phyloP scores from a whole-genome alignment of 2,888 invertebrate genomes.

The Ectobius pallidus region DNA sequence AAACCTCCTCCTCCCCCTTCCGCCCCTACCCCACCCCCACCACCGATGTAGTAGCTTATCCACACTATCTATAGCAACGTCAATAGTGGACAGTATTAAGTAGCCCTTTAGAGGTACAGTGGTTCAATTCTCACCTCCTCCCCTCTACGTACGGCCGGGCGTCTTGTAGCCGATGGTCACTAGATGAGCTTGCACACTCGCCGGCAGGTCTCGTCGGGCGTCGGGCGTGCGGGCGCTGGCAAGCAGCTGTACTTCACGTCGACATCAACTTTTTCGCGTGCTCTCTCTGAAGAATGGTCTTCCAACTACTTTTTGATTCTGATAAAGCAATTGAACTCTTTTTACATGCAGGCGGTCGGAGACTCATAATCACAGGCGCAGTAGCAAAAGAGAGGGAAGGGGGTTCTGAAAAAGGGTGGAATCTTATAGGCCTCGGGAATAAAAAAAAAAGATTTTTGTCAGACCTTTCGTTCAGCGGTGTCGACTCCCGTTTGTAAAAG shows the following conservation, averaged over 20 bases:
- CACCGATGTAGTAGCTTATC: not conserved
- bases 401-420: constrained; percentile 15
- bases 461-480: constrained; percentile 38
- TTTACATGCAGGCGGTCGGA: not conserved
- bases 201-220: not conserved
- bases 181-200: not conserved
- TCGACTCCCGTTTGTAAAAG: constrained; percentile 39
- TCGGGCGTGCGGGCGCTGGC: not conserved
- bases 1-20: constrained; percentile 1
- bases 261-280: not conserved
- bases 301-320: constrained; percentile 12
- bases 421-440: not conserved
- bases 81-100: constrained; percentile 12
- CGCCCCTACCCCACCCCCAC: not conserved
- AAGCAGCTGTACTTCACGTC: not conserved
- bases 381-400: constrained; percentile 18
- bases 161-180: not conserved
- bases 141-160: not conserved
- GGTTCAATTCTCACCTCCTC: not conserved
- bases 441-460: constrained; percentile 19
- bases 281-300: not conserved
- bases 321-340: constrained; percentile 17
- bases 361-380: constrained; percentile 7
- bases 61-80: not conserved
- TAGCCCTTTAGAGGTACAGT: not conserved